phyloP scores from a whole-genome alignment of 2,113 vertebrate genomes.

The Ginglymostoma cirratum region DNA sequence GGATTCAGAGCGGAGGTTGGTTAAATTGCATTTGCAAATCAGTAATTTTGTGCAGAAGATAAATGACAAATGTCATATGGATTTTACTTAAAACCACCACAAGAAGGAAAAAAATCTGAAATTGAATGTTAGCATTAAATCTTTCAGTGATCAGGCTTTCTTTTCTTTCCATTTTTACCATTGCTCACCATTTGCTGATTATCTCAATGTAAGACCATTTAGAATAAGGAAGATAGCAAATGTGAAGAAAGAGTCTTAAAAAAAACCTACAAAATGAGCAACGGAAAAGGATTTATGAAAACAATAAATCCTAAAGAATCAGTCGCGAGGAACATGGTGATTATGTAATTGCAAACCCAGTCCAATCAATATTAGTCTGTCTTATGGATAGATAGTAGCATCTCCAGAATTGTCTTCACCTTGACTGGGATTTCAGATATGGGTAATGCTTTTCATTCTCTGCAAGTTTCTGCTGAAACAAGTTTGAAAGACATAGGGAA shows the following conservation, averaged over 20 bases:
- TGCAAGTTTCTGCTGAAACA: neutral
- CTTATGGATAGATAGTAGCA: neutral
- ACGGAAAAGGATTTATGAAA: neutral
- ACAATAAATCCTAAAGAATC: neutral
- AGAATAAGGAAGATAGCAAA: neutral
- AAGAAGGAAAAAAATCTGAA: neutral
- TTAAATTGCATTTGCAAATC: neutral
- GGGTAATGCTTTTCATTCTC: neutral
- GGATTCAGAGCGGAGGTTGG: constrained; percentile 79
- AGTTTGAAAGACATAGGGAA: neutral
- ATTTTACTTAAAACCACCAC: neutral
- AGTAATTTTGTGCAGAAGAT: neutral
- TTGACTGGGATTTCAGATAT: neutral
- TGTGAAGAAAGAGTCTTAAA: neutral
- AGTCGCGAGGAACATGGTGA: neutral
- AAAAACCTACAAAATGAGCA: neutral
- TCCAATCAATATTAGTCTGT: neutral
- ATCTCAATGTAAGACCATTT: neutral
- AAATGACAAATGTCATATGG: neutral
- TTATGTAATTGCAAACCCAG: neutral
- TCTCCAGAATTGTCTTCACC: neutral
- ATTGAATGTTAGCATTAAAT: neutral
- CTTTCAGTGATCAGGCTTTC: neutral
- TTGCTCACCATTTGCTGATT: neutral
- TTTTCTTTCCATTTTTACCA: neutral